These are phyloP conservation scores for Apistogramma diplotaenia DNA, from an alignment of 2,113 vertebrate genomes.

Conservation along the genomic window DNA sequence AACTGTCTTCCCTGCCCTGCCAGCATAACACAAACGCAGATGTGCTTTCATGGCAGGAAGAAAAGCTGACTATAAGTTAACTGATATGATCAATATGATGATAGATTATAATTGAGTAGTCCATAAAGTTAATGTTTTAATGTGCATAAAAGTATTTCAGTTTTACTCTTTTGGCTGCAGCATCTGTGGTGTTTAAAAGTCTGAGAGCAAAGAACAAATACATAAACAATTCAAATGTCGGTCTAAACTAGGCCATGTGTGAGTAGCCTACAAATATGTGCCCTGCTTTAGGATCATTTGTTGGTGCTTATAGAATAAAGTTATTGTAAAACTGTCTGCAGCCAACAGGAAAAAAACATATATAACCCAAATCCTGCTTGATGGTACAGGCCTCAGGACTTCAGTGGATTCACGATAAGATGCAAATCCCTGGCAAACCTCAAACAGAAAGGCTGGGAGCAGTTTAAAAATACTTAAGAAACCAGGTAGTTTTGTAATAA, in stretches of 20 bases:
- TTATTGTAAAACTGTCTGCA: background rate
- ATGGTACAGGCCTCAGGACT: background rate
- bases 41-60: too few relatives aligned
- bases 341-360: background rate
- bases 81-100: background rate
- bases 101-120: background rate
- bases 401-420: background rate
- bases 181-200: background rate
- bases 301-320: background rate
- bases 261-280: background rate
- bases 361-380: background rate
- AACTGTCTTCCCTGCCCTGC: too few relatives aligned
- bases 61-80: background rate
- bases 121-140: background rate
- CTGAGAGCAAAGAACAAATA: background rate
- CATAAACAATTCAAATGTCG: background rate
- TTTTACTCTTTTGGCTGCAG: background rate
- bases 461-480: too few relatives aligned
- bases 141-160: background rate
- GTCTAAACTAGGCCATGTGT: background rate
- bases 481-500: too few relatives aligned
- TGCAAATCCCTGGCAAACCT: background rate
- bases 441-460: background rate
- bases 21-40: too few relatives aligned
- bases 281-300: background rate